Evolutionary conservation across 1,140 invertebrate genomes (phyloP).

Genomic region (Lucilia cuprina): DNA sequence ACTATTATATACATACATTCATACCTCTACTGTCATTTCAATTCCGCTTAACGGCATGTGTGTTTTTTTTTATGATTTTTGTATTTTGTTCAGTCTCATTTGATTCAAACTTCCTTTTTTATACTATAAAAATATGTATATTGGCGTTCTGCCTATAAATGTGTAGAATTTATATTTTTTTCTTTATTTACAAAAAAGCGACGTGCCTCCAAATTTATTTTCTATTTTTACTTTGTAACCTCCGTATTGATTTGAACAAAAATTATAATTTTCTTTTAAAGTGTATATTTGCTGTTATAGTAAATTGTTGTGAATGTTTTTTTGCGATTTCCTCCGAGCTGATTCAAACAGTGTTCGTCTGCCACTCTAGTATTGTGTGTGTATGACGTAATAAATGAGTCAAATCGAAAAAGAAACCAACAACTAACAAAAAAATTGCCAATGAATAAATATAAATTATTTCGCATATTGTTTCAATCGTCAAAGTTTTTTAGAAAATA

Average conservation of each 20-base stretch:
- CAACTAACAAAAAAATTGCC: no score
- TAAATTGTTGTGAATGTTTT: background rate
- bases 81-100: background rate
- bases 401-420: background rate
- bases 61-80: background rate
- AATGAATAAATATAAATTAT: no score
- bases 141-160: background rate
- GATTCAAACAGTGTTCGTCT: background rate
- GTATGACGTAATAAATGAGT: background rate
- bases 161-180: background rate
- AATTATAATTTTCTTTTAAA: background rate
- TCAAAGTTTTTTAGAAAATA: no score
- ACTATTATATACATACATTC: no score
- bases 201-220: background rate
- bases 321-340: background rate
- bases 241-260: background rate
- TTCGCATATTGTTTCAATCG: no score
- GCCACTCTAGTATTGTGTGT: background rate
- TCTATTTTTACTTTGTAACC: background rate
- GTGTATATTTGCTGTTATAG: background rate
- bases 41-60: background rate
- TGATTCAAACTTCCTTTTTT: background rate
- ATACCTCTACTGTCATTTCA: background rate
- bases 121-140: background rate
- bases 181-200: background rate